Evolutionary conservation across 2,888 invertebrate genomes (phyloP).

Genomic region (Philonicus albiceps): DNA sequence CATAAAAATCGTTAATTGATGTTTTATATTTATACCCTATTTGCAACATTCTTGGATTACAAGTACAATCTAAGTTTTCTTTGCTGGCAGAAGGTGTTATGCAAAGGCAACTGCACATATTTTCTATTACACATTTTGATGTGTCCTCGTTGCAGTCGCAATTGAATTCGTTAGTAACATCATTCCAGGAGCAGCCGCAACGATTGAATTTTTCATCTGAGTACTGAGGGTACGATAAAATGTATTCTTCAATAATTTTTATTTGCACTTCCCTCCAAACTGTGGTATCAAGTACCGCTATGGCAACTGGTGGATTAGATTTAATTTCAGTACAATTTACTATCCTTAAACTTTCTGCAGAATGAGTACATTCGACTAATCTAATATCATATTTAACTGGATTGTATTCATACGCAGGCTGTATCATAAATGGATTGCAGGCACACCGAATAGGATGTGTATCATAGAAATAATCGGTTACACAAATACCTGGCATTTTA

Average conservation of each 20-base stretch:
- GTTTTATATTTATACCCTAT: not conserved
- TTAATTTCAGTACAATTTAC: not conserved
- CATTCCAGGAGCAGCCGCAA: not conserved
- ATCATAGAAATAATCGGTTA: not conserved
- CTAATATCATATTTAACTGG: not conserved
- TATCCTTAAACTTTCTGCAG: not conserved
- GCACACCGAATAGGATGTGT: not conserved
- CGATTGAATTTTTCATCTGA: not conserved
- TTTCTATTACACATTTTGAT: not conserved
- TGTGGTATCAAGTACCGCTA: not conserved
- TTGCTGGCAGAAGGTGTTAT: not conserved
- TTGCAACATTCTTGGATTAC: not conserved
- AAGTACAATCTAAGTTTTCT: not conserved
- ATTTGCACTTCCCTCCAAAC: not conserved
- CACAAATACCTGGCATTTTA: not conserved
- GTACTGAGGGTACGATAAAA: not conserved
- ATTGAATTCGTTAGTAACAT: not conserved
- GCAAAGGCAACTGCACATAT: not conserved
- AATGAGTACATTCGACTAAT: not conserved
- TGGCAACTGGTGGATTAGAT: not conserved
- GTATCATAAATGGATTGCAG: not conserved
- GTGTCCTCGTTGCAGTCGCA: not conserved
- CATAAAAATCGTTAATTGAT: not conserved
- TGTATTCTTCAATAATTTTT: not conserved
- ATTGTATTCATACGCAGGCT: not conserved